Percentiles rank a stretch among this genome's conserved stretches.
Conservation (phyloP, 2,888 invertebrate species). For the Epinotia bilunana region DNA sequence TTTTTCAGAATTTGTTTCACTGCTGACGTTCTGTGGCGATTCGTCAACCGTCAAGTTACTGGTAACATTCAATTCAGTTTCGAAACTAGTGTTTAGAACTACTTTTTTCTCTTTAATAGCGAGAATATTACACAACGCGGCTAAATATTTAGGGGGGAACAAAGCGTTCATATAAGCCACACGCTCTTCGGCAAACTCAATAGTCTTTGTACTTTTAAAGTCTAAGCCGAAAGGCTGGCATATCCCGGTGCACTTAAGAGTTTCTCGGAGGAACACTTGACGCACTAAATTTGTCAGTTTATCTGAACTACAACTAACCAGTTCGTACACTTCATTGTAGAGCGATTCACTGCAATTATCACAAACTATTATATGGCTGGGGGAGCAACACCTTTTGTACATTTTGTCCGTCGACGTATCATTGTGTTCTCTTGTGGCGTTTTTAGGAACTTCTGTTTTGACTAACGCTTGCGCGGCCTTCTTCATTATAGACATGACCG, state of each 20-base stretch:
- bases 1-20: constrained; percentile 70
- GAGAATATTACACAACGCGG: constrained; percentile 91
- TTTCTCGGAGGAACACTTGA: constrained; percentile 85
- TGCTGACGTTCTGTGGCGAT: constrained; percentile 62
- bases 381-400: constrained; percentile 87
- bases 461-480: constrained; percentile 95
- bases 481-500: constrained; percentile 95
- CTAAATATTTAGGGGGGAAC: constrained; percentile 87
- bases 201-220: constrained; percentile 83
- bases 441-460: constrained; percentile 87
- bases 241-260: constrained; percentile 85
- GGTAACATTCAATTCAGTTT: constrained; percentile 79
- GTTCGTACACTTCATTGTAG: constrained; percentile 88
- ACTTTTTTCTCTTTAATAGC: constrained; percentile 88
- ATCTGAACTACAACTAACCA: constrained; percentile 88
- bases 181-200: constrained; percentile 77
- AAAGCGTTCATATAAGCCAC: constrained; percentile 86
- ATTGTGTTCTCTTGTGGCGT: constrained; percentile 81
- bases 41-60: constrained; percentile 76
- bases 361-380: constrained; percentile 90
- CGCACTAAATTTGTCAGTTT: constrained; percentile 86
- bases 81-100: constrained; percentile 86
- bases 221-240: constrained; percentile 86
- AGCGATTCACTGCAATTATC: constrained; percentile 89
- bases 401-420: constrained; percentile 73